phyloP scores from a whole-genome alignment of 1,140 invertebrate species.

The Tetragnatha versicolor region DNA sequence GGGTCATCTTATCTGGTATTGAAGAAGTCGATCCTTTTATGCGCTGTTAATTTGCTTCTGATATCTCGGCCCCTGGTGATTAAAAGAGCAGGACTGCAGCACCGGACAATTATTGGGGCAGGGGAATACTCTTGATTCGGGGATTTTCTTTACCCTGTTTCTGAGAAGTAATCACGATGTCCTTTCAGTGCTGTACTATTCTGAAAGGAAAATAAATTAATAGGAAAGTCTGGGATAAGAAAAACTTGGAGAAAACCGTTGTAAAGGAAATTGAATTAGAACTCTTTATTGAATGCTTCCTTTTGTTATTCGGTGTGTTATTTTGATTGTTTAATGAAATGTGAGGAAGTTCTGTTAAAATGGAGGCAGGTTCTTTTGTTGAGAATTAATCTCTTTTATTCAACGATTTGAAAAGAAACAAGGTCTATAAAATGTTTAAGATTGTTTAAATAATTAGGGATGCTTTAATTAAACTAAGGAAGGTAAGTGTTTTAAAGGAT shows the following conservation, averaged over 20 bases:
- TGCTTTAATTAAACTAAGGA: too few species aligned
- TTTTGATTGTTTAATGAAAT: too few species aligned
- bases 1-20: slow-evolving; percentile 19
- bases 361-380: too few species aligned
- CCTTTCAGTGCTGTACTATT: background rate
- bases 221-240: background rate
- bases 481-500: too few species aligned
- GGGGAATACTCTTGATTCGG: background rate
- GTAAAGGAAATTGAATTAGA: too few species aligned
- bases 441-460: too few species aligned
- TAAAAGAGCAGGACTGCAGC: slow-evolving; percentile 16
- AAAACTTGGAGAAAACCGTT: background rate
- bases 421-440: too few species aligned
- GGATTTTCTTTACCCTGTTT: background rate
- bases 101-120: slow-evolving; percentile 13
- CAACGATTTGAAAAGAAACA: too few species aligned
- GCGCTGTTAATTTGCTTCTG: slow-evolving; percentile 41
- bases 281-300: too few species aligned
- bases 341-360: too few species aligned
- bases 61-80: slow-evolving; percentile 31
- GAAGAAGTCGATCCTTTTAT: slow-evolving; percentile 11
- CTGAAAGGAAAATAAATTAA: background rate
- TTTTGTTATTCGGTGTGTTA: too few species aligned
- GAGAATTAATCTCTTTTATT: too few species aligned
- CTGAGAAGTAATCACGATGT: background rate